Conservation (phyloP, 2,888 invertebrate genomes). For the Uloborus plumipes region DNA sequence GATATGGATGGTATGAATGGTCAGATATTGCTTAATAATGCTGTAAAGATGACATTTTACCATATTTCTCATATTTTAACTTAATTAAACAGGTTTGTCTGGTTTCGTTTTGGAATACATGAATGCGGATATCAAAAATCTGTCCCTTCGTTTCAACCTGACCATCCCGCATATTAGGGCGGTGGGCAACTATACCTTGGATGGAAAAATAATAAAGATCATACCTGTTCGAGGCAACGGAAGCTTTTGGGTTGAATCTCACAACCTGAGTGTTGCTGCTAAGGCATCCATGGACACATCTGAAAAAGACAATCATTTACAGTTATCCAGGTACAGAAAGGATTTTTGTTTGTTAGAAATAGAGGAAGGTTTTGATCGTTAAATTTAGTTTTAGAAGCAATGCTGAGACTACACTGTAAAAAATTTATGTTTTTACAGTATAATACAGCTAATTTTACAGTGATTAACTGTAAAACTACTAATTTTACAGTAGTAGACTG, state of each 20-base stretch:
- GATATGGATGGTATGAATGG: too few relatives aligned
- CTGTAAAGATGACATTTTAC: too few relatives aligned
- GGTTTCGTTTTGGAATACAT: slow-evolving; percentile 30
- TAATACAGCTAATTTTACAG: too few relatives aligned
- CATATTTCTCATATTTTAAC: background rate
- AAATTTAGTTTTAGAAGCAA: too few relatives aligned
- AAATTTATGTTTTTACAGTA: too few relatives aligned
- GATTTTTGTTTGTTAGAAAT: too few relatives aligned
- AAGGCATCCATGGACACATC: slow-evolving; percentile 39
- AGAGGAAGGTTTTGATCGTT: too few relatives aligned
- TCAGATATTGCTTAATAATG: too few relatives aligned
- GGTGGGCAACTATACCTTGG: slow-evolving; percentile 37
- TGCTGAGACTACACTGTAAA: too few relatives aligned
- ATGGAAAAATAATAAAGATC: slow-evolving; percentile 59
- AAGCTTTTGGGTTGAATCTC: slow-evolving; percentile 40
- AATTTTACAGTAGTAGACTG: too few relatives aligned
- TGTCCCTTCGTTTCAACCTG: slow-evolving; percentile 39
- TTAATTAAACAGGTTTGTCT: slow-evolving; percentile 36
- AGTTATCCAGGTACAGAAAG: slow-evolving; percentile 38
- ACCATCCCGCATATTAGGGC: slow-evolving; percentile 38
- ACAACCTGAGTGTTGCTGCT: slow-evolving; percentile 54
- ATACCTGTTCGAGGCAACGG: slow-evolving; percentile 61
- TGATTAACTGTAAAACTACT: too few relatives aligned
- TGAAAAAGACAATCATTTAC: slow-evolving; percentile 34
- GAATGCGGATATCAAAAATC: slow-evolving; percentile 37